Conservation (phyloP, 2,797 vertebrate species). For the Carcharodon carcharias region DNA sequence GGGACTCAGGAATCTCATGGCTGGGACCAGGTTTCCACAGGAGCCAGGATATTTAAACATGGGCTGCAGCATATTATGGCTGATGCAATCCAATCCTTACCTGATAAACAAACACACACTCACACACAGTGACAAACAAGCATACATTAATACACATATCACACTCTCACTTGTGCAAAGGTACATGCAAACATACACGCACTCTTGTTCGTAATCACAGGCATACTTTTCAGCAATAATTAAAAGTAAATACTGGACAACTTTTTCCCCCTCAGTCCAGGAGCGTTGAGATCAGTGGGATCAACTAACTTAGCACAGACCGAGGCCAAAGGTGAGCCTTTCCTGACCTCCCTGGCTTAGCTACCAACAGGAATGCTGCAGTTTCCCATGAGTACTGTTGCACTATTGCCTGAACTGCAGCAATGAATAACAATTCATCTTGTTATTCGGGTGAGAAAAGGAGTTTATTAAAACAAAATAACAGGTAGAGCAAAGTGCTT, state of each 20-base stretch:
- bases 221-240: not conserved
- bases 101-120: not conserved
- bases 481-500: not conserved
- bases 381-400: not conserved
- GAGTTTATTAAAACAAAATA: not conserved
- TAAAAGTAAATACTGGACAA: not conserved
- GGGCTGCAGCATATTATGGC: not conserved
- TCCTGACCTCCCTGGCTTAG: not conserved
- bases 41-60: not conserved
- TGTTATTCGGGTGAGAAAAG: not conserved
- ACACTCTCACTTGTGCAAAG: not conserved
- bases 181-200: not conserved
- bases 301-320: not conserved
- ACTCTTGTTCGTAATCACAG: no score
- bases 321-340: not conserved
- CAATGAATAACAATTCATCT: not conserved
- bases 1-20: not conserved
- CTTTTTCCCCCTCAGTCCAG: not conserved
- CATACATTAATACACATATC: not conserved
- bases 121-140: no score
- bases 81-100: not conserved
- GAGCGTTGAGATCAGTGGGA: not conserved
- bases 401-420: not conserved
- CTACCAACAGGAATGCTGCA: not conserved
- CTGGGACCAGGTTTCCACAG: not conserved